Percentiles rank a stretch among this genome's conserved stretches.
Evolutionary conservation across 2,113 vertebrate genomes (phyloP).

Genomic region (Pedionomus torquatus): DNA sequence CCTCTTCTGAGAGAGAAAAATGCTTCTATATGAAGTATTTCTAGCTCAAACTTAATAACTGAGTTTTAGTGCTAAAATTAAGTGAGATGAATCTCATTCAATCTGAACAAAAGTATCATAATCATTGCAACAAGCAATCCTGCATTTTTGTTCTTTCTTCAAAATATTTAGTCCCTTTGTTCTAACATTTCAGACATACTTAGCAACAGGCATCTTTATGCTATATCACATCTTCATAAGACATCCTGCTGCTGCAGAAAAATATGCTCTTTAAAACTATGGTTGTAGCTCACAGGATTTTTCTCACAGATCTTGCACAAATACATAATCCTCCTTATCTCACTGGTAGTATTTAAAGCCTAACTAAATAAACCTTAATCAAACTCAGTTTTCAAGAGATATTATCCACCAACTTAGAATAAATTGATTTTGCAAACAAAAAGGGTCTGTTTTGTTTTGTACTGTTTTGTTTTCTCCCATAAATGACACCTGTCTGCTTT

Average conservation of each 20-base stretch:
- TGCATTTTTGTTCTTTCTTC: not conserved
- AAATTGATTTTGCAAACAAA: slow-evolving; percentile 34
- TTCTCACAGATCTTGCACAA: slow-evolving; percentile 31
- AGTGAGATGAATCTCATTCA: not conserved
- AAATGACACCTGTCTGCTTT: not conserved
- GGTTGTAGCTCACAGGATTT: slow-evolving; percentile 25
- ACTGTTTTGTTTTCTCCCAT: not conserved
- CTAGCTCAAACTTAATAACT: not conserved
- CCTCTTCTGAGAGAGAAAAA: not conserved
- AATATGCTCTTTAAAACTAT: slow-evolving; percentile 27
- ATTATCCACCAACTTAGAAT: slow-evolving; percentile 10
- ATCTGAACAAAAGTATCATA: not conserved
- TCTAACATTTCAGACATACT: not conserved
- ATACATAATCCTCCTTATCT: slow-evolving; percentile 20
- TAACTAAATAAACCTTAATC: slow-evolving; percentile 38
- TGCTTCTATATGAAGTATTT: not conserved
- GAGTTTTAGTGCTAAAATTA: not conserved
- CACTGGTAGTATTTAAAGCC: slow-evolving; percentile 27
- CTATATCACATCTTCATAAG: not conserved
- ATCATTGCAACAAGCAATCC: not conserved
- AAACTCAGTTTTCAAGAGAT: slow-evolving; percentile 28
- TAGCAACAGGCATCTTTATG: not conserved
- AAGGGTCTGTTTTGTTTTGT: not conserved
- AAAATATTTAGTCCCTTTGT: not conserved
- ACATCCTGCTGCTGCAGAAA: slow-evolving; percentile 7